Evolutionary conservation across 2,113 vertebrate genomes (phyloP).

Genomic region (Hippocampus mohnikei): DNA sequence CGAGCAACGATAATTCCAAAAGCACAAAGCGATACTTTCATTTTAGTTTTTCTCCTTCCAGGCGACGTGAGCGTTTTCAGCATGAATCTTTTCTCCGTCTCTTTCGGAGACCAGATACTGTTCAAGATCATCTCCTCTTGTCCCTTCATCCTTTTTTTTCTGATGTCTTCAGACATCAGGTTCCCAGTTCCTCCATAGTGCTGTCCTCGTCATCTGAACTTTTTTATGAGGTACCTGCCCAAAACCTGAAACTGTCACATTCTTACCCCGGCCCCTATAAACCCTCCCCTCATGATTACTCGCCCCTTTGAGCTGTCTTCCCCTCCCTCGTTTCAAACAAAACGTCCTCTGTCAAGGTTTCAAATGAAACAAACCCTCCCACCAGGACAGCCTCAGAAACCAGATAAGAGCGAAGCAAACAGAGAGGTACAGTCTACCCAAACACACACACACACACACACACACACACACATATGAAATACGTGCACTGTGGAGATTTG

Average conservation of each 20-base stretch:
- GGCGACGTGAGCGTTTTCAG: neutral
- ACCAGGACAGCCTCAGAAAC: neutral
- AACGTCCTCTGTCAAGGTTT: constrained; percentile 53
- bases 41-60: neutral
- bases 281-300: neutral
- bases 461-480: neutral
- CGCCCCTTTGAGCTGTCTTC: constrained; percentile 18
- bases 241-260: constrained; percentile 51
- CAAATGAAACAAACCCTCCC: constrained; percentile 19
- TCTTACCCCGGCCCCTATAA: constrained; percentile 10
- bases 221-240: constrained; percentile 24
- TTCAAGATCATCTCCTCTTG: neutral
- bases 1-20: neutral
- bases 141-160: neutral
- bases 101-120: neutral
- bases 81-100: neutral
- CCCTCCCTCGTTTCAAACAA: constrained; percentile 41
- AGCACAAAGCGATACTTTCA: neutral
- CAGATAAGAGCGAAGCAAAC: constrained; percentile 25
- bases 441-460: neutral
- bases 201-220: constrained; percentile 6
- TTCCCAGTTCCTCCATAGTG: constrained; percentile 33
- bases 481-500: constrained; percentile 2
- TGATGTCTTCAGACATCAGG: neutral
- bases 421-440: neutral